A percentile compares a stretch with the other conserved stretches of the same genome.
Conservation (phyloP, 2,113 vertebrate genomes). For the Cacatua alba region DNA sequence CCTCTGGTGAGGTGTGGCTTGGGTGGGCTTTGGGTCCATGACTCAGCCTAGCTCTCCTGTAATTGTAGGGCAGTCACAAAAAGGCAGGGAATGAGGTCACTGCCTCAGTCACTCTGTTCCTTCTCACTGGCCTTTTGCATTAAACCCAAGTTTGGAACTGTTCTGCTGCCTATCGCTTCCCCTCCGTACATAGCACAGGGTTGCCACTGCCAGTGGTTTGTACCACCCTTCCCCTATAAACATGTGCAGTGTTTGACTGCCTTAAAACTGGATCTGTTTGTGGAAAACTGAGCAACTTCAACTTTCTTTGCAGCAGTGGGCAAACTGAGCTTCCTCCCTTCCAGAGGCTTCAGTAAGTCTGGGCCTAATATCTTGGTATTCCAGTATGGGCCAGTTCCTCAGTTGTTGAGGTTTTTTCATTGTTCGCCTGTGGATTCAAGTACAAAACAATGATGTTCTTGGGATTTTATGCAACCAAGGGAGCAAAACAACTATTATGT, state of each 20-base stretch:
- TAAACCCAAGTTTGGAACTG: background rate
- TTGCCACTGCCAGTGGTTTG: background rate
- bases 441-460: background rate
- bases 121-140: background rate
- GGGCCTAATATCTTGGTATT: accelerated
- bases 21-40: background rate
- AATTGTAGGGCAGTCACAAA: background rate
- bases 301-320: background rate
- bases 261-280: background rate
- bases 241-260: background rate
- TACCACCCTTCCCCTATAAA: background rate
- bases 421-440: background rate
- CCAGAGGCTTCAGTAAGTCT: background rate
- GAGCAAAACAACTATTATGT: background rate
- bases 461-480: background rate
- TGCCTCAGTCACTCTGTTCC: background rate
- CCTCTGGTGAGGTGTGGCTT: background rate
- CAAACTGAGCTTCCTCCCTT: background rate
- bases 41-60: background rate
- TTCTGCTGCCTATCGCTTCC: background rate
- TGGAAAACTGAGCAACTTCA: background rate
- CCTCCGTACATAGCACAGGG: background rate
- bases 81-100: background rate
- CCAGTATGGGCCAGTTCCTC: background rate
- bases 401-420: background rate